These are phyloP conservation scores for Sprattus sprattus DNA, from an alignment of 2,113 vertebrate genomes.

Conservation along the genomic window DNA sequence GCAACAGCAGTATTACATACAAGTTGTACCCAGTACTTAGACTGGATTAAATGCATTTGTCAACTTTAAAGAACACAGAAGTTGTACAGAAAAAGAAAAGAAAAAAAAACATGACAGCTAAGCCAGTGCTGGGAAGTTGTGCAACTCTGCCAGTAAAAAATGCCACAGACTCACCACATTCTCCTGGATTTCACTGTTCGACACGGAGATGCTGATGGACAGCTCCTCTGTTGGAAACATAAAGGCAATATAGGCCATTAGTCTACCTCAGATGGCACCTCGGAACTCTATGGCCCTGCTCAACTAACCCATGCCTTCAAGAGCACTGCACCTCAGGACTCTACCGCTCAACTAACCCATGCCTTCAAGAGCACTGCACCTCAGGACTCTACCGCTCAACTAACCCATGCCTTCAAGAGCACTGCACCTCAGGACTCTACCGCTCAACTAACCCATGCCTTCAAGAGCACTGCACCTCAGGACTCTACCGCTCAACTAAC, in stretches of 20 bases:
- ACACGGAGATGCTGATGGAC: slow-evolving; percentile 96
- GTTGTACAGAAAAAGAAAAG: slow-evolving; percentile 42
- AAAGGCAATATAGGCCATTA: slow-evolving; percentile 3
- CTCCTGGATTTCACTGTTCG: slow-evolving; percentile 95
- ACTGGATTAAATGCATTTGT: slow-evolving; percentile 20
- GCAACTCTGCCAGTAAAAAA: slow-evolving; percentile 36
- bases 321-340: not conserved
- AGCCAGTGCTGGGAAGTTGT: slow-evolving; percentile 51
- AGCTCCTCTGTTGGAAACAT: slow-evolving; percentile 82
- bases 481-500: not conserved
- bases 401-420: not conserved
- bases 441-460: not conserved
- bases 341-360: not conserved
- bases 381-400: not conserved
- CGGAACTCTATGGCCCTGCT: not conserved
- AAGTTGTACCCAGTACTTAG: not conserved
- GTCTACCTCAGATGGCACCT: not conserved
- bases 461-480: not conserved
- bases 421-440: not conserved
- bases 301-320: not conserved
- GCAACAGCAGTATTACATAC: not conserved
- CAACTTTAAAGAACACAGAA: slow-evolving; percentile 39
- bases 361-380: not conserved
- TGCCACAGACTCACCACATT: slow-evolving; percentile 86
- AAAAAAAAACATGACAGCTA: slow-evolving; percentile 33